phyloP scores from a whole-genome alignment of 2,888 invertebrate genomes.

The Charanyca ferruginea region DNA sequence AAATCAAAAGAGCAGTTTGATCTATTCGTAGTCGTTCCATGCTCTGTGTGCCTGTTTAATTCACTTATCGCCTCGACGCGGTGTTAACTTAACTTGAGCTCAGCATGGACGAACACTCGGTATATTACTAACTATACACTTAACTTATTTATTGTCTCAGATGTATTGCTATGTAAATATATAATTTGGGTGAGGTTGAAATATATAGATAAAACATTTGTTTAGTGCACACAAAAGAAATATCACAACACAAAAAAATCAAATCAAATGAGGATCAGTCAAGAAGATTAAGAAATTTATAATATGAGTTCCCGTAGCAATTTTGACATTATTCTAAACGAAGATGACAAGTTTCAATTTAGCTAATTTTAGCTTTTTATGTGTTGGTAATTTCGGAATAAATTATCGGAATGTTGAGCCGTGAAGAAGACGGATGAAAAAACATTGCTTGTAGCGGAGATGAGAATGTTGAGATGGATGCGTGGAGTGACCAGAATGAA shows the following conservation, averaged over 20 bases:
- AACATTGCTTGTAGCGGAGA: no score
- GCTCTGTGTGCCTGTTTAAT: slow-evolving; percentile 51
- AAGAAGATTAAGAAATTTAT: no score
- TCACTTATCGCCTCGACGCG: slow-evolving; percentile 55
- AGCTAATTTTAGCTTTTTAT: neutral
- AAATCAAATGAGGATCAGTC: no score
- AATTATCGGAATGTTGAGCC: no score
- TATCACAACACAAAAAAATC: no score
- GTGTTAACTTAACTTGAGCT: slow-evolving; percentile 64
- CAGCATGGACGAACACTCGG: slow-evolving; percentile 52
- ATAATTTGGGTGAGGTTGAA: neutral
- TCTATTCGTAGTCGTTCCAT: slow-evolving; percentile 25
- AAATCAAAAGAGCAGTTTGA: neutral
- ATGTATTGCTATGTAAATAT: neutral
- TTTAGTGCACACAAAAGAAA: no score
- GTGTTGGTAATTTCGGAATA: neutral
- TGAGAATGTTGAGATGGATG: no score
- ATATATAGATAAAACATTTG: no score
- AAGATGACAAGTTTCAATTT: neutral
- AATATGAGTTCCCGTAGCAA: neutral
- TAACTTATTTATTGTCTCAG: slow-evolving; percentile 30
- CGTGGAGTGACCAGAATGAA: no score
- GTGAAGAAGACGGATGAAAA: no score
- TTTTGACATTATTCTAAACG: neutral
- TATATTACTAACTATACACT: slow-evolving; percentile 43